Evolutionary conservation across 2,797 vertebrate genomes (phyloP).

Genomic region (Lerista edwardsae): DNA sequence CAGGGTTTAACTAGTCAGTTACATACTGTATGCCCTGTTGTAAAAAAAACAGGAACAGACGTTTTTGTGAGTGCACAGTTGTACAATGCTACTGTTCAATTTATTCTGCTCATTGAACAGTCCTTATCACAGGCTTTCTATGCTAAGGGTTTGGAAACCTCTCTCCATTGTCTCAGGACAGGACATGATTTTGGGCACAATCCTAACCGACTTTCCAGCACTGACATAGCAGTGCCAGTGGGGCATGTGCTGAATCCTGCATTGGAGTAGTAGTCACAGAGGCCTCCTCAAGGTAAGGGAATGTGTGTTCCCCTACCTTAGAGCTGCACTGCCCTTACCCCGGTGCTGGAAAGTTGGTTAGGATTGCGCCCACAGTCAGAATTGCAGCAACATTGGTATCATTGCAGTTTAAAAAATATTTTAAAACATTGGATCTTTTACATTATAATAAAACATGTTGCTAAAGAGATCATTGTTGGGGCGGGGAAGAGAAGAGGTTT

Average conservation of each 20-base stretch:
- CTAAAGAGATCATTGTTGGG: slow-evolving; percentile 9
- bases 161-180: slow-evolving; percentile 27
- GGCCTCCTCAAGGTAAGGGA: too few relatives aligned
- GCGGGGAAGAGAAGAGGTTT: background rate
- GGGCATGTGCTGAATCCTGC: too few relatives aligned
- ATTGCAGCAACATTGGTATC: background rate
- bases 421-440: background rate
- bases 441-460: slow-evolving; percentile 26
- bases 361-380: too few relatives aligned
- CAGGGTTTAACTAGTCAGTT: slow-evolving; percentile 37
- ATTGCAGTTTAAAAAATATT: slow-evolving; percentile 19
- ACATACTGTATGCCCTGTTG: slow-evolving; percentile 10
- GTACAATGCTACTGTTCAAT: background rate
- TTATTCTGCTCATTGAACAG: slow-evolving; percentile 37
- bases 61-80: background rate
- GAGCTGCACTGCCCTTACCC: too few relatives aligned
- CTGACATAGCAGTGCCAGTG: too few relatives aligned
- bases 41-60: slow-evolving; percentile 37
- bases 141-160: slow-evolving; percentile 14
- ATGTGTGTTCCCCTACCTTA: too few relatives aligned
- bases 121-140: slow-evolving; percentile 11
- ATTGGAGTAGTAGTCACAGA: too few relatives aligned
- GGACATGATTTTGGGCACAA: background rate
- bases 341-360: too few relatives aligned
- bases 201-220: too few relatives aligned